Percentiles rank a stretch among this genome's conserved stretches.
These are phyloP conservation scores for Actias luna DNA, from an alignment of 2,888 invertebrate species.

Conservation along the genomic window DNA sequence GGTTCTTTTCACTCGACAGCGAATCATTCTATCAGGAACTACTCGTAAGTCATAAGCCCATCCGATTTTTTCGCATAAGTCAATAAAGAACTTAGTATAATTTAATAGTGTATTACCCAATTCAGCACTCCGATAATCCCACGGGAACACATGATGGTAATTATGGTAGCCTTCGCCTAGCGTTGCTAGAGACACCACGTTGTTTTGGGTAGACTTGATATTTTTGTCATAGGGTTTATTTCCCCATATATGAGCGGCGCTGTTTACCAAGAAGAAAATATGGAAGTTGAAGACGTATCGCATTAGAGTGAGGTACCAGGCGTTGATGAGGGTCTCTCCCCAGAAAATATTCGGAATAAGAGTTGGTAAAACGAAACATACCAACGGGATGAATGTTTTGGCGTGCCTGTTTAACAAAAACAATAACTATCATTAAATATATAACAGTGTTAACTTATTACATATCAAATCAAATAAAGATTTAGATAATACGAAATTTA, in stretches of 20 bases:
- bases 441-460: not conserved
- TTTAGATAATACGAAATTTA: too few species aligned
- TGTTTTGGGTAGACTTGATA: constrained; percentile 40
- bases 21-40: constrained; percentile 34
- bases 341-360: constrained; percentile 79
- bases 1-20: constrained; percentile 31
- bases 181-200: constrained; percentile 33
- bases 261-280: constrained; percentile 83
- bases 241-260: constrained; percentile 81
- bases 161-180: constrained; percentile 59
- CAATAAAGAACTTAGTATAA: constrained; percentile 48
- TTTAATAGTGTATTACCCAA: constrained; percentile 40
- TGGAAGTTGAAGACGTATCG: constrained; percentile 81
- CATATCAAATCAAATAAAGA: not conserved
- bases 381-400: constrained; percentile 39
- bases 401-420: constrained; percentile 26
- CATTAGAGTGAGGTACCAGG: constrained; percentile 64
- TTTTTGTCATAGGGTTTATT: constrained; percentile 66
- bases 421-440: not conserved
- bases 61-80: constrained; percentile 51
- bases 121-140: constrained; percentile 52
- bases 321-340: constrained; percentile 70
- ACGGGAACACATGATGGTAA: constrained; percentile 55
- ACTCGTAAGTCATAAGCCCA: constrained; percentile 57
- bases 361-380: constrained; percentile 68